Conservation (phyloP, 2,888 invertebrate genomes). For the Ceraclea dissimilis region DNA sequence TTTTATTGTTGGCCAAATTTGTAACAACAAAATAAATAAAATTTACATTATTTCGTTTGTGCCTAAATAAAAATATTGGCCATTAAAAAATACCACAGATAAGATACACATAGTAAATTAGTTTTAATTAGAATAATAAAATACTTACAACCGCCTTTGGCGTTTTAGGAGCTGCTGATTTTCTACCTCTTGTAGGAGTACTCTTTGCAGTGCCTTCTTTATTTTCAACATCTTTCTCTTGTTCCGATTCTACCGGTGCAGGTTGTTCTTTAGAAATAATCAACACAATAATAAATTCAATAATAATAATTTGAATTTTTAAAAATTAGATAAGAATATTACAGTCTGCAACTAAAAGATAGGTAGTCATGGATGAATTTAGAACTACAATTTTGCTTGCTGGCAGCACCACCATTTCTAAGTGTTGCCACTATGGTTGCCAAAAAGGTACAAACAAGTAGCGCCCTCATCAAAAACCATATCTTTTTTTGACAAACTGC, state of each 20-base stretch:
- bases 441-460: no score
- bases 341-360: no score
- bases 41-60: neutral
- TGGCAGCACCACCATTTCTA: no score
- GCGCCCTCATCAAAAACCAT: no score
- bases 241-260: neutral
- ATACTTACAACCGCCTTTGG: neutral
- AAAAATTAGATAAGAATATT: no score
- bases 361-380: no score
- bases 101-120: no score
- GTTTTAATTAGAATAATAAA: neutral
- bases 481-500: no score
- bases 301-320: neutral
- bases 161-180: neutral
- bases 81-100: no score
- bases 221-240: neutral
- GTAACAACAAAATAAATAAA: neutral
- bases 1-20: constrained; percentile 6
- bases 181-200: constrained; percentile 3
- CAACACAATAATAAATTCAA: neutral
- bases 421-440: no score
- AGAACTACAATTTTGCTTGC: no score
- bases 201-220: constrained; percentile 10
- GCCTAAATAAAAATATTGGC: no score
- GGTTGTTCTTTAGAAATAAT: neutral